Evolutionary conservation across 2,113 vertebrate species (phyloP).

Genomic region (Oreotrochilus melanogaster): DNA sequence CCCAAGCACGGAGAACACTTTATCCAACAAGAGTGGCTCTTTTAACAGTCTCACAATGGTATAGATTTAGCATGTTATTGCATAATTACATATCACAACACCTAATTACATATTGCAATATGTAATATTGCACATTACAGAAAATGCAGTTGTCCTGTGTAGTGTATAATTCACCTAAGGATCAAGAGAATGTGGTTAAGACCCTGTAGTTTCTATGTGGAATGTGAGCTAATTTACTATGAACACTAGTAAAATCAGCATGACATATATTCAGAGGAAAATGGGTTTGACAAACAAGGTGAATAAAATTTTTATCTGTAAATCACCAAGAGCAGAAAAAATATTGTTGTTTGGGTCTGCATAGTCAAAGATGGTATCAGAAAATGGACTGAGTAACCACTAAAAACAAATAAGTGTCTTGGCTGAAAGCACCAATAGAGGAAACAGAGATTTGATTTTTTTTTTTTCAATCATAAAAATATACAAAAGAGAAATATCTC

Average conservation of each 20-base stretch:
- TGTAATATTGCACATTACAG: not conserved
- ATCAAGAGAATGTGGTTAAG: not conserved
- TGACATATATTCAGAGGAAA: not conserved
- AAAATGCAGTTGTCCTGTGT: not conserved
- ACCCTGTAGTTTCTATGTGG: not conserved
- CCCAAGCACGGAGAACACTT: not conserved
- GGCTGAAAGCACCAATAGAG: not conserved
- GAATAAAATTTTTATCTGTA: not conserved
- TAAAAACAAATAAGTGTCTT: conserved; percentile 24
- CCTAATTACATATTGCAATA: not conserved
- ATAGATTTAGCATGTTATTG: not conserved
- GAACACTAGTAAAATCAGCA: conserved; percentile 20
- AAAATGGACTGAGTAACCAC: not conserved
- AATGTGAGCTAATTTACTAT: not conserved
- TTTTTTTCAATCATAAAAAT: not conserved
- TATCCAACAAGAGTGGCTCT: not conserved
- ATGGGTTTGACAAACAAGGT: not conserved
- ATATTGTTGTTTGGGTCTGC: not conserved
- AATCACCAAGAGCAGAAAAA: not conserved
- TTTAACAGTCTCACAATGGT: not conserved
- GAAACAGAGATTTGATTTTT: not conserved
- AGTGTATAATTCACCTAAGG: not conserved
- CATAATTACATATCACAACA: not conserved
- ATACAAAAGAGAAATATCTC: not conserved
- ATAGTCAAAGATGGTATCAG: not conserved